Percentiles rank a stretch among this genome's conserved stretches.
Evolutionary conservation across 2,113 vertebrate genomes (phyloP).

Genomic region (Scophthalmus maximus): DNA sequence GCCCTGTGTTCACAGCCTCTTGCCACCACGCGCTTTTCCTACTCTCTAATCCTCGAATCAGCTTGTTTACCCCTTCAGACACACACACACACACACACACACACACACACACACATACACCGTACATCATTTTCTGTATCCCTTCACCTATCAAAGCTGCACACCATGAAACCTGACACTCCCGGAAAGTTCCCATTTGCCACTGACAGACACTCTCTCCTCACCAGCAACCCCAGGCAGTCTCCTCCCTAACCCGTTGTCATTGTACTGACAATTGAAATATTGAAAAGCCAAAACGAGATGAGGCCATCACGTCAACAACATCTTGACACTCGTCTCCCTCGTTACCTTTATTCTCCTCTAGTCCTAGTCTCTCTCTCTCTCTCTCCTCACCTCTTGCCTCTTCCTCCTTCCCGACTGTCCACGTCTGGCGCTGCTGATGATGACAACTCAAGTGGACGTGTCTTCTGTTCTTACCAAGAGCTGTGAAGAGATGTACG

Average conservation of each 20-base stretch:
- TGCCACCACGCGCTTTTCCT: not conserved
- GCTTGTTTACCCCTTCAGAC: slow-evolving; percentile 34
- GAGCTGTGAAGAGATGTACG: slow-evolving; percentile 75
- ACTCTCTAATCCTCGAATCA: slow-evolving; percentile 9
- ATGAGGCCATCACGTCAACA: slow-evolving; percentile 32
- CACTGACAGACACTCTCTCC: slow-evolving; percentile 31
- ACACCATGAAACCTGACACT: slow-evolving; percentile 36
- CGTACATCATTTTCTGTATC: slow-evolving; percentile 17
- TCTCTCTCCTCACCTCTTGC: slow-evolving; percentile 19
- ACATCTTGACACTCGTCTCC: slow-evolving; percentile 56
- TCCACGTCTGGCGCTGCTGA: slow-evolving; percentile 55
- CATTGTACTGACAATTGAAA: slow-evolving; percentile 36
- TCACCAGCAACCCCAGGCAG: slow-evolving; percentile 32
- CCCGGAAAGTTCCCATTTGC: slow-evolving; percentile 45
- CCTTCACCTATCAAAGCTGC: slow-evolving; percentile 41
- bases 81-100: not conserved
- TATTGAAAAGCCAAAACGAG: slow-evolving; percentile 46
- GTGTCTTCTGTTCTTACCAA: slow-evolving; percentile 73
- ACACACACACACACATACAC: not conserved
- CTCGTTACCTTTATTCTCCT: slow-evolving; percentile 67
- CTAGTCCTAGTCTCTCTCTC: slow-evolving; percentile 45
- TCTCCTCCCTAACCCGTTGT: slow-evolving; percentile 45
- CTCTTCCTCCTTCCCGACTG: slow-evolving; percentile 54
- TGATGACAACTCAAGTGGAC: slow-evolving; percentile 76
- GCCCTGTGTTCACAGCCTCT: slow-evolving; percentile 36